Conservation (phyloP, 2,888 invertebrate species). For the Tribolium freemani region DNA sequence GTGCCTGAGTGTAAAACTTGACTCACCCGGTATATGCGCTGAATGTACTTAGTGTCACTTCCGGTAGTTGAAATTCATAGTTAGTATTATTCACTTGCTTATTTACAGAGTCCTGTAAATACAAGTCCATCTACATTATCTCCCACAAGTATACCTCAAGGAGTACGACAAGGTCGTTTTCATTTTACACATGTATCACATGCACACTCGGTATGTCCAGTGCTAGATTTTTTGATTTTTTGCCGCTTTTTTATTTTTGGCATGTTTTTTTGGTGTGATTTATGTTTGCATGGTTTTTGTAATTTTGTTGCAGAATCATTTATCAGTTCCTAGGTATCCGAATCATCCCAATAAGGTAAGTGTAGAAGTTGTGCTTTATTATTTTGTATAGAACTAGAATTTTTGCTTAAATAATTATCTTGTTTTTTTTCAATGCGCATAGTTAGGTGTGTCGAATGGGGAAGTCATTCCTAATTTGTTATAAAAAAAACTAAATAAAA, state of each 20-base stretch:
- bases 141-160: constrained; percentile 75
- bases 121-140: constrained; percentile 81
- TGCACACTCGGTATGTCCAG: constrained; percentile 60
- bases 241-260: constrained; percentile 50
- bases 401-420: not conserved
- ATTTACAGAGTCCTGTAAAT: constrained; percentile 77
- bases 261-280: constrained; percentile 60
- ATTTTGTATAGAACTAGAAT: not conserved
- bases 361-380: constrained; percentile 57
- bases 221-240: constrained; percentile 44
- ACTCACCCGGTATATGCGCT: too few species aligned
- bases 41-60: constrained; percentile 11
- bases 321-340: constrained; percentile 89
- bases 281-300: constrained; percentile 72
- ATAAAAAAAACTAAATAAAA: too few species aligned
- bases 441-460: too few species aligned
- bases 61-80: not conserved
- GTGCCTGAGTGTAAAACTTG: too few species aligned
- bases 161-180: constrained; percentile 65
- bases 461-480: too few species aligned
- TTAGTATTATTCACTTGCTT: constrained; percentile 34
- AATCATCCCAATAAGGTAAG: constrained; percentile 82
- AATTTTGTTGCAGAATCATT: constrained; percentile 86
- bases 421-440: not conserved
- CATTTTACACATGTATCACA: constrained; percentile 64